A percentile compares a stretch with the other conserved stretches of the same genome.
Evolutionary conservation across 2,888 invertebrate genomes (phyloP).

Genomic region (Drosophila putrida): DNA sequence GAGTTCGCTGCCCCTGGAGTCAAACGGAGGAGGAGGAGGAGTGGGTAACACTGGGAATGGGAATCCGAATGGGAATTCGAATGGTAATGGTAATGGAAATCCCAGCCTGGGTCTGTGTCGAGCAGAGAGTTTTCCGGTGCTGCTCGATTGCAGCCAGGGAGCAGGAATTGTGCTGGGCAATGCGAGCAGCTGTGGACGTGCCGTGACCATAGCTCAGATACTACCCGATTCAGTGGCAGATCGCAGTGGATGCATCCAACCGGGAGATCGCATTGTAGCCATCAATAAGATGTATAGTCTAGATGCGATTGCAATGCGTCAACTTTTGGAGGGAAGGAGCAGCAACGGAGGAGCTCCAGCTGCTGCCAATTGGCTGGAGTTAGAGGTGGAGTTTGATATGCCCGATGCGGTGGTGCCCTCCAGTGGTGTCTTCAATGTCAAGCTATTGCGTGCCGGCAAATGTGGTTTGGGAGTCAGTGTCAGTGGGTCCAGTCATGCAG

Average conservation of each 20-base stretch:
- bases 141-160: slow-evolving; percentile 85
- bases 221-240: slow-evolving; percentile 85
- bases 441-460: slow-evolving; percentile 90
- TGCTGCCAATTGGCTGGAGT: slow-evolving; percentile 89
- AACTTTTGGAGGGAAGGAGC: slow-evolving; percentile 82
- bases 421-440: slow-evolving; percentile 95
- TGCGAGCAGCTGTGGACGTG: slow-evolving; percentile 81
- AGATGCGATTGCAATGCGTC: slow-evolving; percentile 87
- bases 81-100: slow-evolving; percentile 65
- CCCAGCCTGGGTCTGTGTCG: slow-evolving; percentile 83
- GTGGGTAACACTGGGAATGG: slow-evolving; percentile 63
- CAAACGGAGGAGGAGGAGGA: slow-evolving; percentile 37
- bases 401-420: slow-evolving; percentile 96
- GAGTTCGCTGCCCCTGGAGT: slow-evolving; percentile 86
- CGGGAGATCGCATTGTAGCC: slow-evolving; percentile 93
- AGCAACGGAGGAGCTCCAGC: slow-evolving; percentile 17
- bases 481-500: slow-evolving; percentile 87
- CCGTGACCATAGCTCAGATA: slow-evolving; percentile 83
- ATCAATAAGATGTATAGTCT: slow-evolving; percentile 92
- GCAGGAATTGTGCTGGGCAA: slow-evolving; percentile 84
- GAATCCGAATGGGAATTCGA: background rate
- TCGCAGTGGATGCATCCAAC: slow-evolving; percentile 91
- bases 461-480: slow-evolving; percentile 96
- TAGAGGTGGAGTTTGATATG: slow-evolving; percentile 95
- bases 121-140: slow-evolving; percentile 85